A percentile compares a stretch with the other conserved stretches of the same genome.
phyloP scores from a whole-genome alignment of 2,797 vertebrate genomes.

The Rhynchotus rufescens region DNA sequence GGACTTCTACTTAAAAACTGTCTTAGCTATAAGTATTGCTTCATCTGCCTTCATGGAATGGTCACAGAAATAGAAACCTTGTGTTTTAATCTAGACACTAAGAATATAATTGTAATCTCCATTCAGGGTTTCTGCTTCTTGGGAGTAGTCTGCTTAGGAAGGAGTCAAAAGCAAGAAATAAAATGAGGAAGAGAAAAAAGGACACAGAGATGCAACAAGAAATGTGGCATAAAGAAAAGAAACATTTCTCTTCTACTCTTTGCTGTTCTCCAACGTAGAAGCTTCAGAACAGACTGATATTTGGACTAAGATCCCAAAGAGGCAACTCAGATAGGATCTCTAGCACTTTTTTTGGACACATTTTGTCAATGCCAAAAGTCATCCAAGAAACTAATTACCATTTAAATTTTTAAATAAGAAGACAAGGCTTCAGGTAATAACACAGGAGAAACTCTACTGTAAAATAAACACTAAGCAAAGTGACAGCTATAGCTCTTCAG shows the following conservation, averaged over 20 bases:
- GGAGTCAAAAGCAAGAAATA: neutral
- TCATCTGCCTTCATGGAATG: neutral
- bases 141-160: neutral
- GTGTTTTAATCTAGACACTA: neutral
- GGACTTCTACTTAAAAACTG: neutral
- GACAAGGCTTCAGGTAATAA: neutral
- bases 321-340: neutral
- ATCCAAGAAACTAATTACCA: neutral
- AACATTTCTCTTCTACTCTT: neutral
- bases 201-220: neutral
- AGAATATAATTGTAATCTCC: rapidly evolving
- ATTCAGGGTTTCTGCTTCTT: neutral
- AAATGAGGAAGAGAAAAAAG: neutral
- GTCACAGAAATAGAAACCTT: neutral
- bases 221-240: neutral
- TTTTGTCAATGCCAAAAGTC: neutral
- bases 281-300: neutral
- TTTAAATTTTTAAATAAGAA: neutral
- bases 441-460: neutral
- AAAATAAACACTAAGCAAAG: neutral
- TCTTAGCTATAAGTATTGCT: neutral
- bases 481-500: neutral
- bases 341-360: neutral
- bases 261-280: neutral
- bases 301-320: neutral